Conservation (phyloP, 1,140 invertebrate genomes). For the Microplitis demolitor region DNA sequence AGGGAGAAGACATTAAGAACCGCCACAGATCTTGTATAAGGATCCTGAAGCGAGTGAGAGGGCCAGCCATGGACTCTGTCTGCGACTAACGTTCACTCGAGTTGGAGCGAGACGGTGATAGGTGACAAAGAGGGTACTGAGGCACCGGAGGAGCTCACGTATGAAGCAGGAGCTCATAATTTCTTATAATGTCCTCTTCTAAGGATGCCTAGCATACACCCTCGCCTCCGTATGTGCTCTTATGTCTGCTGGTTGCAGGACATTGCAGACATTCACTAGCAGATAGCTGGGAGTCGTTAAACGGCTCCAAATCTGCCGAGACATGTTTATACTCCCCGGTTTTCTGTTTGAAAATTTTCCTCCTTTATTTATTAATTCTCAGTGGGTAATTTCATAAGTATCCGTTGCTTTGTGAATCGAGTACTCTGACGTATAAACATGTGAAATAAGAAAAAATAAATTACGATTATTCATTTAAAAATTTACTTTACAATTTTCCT, state of each 20-base stretch:
- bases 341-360: no score
- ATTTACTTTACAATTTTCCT: no score
- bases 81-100: constrained; percentile 5
- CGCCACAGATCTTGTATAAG: constrained; percentile 57
- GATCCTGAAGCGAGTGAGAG: constrained; percentile 17
- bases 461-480: no score
- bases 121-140: constrained; percentile 7
- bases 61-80: constrained; percentile 25
- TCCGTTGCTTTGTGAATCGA: no score
- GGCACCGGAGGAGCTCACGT: constrained; percentile 55
- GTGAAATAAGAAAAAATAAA: constrained; percentile 25
- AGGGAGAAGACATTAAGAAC: constrained; percentile 61
- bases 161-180: constrained; percentile 61
- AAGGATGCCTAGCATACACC: constrained; percentile 60
- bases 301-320: background rate
- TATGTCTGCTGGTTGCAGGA: constrained; percentile 30
- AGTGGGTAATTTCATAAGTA: no score
- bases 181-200: constrained; percentile 62
- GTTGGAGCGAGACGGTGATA: constrained; percentile 4
- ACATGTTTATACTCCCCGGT: background rate
- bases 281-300: constrained; percentile 1
- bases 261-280: constrained; percentile 46
- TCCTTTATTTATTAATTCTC: no score
- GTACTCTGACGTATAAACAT: background rate
- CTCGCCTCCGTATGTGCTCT: constrained; percentile 50